Evolutionary conservation across 2,113 vertebrate species (phyloP).

Genomic region (Clinocottus analis): DNA sequence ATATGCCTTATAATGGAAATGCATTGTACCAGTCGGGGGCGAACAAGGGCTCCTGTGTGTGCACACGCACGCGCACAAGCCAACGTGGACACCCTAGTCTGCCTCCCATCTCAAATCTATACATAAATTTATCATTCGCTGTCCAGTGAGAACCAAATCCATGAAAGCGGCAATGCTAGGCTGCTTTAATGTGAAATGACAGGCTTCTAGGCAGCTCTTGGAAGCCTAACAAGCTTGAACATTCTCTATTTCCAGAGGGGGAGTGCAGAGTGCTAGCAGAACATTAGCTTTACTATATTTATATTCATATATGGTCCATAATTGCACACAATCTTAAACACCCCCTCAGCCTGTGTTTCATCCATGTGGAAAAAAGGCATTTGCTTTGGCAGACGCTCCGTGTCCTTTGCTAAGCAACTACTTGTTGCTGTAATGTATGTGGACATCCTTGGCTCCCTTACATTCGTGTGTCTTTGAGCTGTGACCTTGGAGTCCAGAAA

Average conservation of each 20-base stretch:
- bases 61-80: constrained; percentile 18
- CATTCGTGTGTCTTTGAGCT: not conserved
- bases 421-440: constrained; percentile 22
- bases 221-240: constrained; percentile 60
- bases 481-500: constrained; percentile 21
- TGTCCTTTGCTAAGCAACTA: constrained; percentile 33
- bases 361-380: not conserved
- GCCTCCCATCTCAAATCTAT: constrained; percentile 64
- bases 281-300: constrained; percentile 26
- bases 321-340: constrained; percentile 41
- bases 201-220: constrained; percentile 65
- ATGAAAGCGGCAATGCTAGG: constrained; percentile 62
- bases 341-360: constrained; percentile 18
- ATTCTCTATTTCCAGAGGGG: constrained; percentile 52
- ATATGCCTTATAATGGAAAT: constrained; percentile 74
- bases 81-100: constrained; percentile 59
- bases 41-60: constrained; percentile 29
- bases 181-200: constrained; percentile 76
- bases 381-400: constrained; percentile 19
- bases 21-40: constrained; percentile 59
- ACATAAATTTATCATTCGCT: constrained; percentile 71
- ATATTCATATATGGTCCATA: constrained; percentile 23
- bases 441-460: not conserved
- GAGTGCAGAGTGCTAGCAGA: constrained; percentile 37
- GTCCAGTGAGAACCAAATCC: constrained; percentile 59